phyloP scores from a whole-genome alignment of 2,888 invertebrate species.

The Saturnia pavonia region DNA sequence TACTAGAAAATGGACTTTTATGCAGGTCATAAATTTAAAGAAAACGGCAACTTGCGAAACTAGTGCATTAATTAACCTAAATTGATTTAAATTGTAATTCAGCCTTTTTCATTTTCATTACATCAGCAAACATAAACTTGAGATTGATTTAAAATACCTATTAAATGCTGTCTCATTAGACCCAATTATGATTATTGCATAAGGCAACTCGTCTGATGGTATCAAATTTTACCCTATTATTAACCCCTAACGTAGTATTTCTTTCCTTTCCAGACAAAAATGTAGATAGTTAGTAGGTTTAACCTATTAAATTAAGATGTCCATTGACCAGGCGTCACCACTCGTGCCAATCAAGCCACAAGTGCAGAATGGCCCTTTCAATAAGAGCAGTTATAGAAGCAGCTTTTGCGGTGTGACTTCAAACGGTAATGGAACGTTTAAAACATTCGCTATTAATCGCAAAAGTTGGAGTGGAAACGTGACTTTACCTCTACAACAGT shows the following conservation, averaged over 20 bases:
- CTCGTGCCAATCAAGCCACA: slow-evolving; percentile 79
- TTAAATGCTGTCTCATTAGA: not conserved
- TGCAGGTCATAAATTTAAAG: slow-evolving; percentile 12
- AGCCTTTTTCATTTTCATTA: slow-evolving; percentile 49
- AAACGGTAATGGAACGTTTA: slow-evolving; percentile 74
- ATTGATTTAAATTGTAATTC: slow-evolving; percentile 59
- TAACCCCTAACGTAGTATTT: slow-evolving; percentile 53
- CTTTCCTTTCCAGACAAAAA: slow-evolving; percentile 77
- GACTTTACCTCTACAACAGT: slow-evolving; percentile 76
- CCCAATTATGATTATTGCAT: not conserved
- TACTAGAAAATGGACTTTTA: not conserved
- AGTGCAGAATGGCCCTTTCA: slow-evolving; percentile 76
- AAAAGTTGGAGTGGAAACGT: slow-evolving; percentile 81
- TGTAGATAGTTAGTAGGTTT: slow-evolving; percentile 72
- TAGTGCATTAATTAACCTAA: slow-evolving; percentile 63
- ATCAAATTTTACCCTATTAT: slow-evolving; percentile 34
- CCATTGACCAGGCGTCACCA: slow-evolving; percentile 79
- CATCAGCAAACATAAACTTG: slow-evolving; percentile 36
- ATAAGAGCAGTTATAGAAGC: slow-evolving; percentile 79
- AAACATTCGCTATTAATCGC: slow-evolving; percentile 77
- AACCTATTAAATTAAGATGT: slow-evolving; percentile 72
- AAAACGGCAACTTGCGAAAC: slow-evolving; percentile 43
- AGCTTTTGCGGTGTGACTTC: slow-evolving; percentile 77
- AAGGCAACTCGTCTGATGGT: slow-evolving; percentile 63
- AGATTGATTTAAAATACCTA: slow-evolving; percentile 3